phyloP scores from a whole-genome alignment of 2,888 invertebrate species.

The Desoria tigrina region DNA sequence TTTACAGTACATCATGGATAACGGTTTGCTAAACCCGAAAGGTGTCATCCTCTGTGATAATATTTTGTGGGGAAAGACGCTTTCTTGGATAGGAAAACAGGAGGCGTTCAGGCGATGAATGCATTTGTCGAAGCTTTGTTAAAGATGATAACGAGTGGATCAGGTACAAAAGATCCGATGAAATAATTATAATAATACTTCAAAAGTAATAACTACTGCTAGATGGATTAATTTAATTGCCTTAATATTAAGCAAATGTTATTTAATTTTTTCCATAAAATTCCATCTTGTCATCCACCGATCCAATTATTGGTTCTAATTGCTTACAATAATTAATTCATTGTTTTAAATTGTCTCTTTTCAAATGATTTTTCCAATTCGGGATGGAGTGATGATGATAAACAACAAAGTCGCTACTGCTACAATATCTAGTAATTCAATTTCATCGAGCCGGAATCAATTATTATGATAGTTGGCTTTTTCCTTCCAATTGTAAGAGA shows the following conservation, averaged over 20 bases:
- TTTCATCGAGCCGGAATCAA: no score
- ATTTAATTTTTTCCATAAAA: not conserved
- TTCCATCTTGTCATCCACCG: not conserved
- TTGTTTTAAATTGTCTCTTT: no score
- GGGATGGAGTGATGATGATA: slow-evolving; percentile 45
- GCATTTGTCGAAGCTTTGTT: slow-evolving; percentile 47
- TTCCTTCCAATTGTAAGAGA: no score
- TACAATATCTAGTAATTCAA: no score
- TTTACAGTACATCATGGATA: slow-evolving; percentile 49
- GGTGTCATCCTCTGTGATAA: slow-evolving; percentile 48
- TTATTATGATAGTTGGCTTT: no score
- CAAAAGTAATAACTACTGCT: no score
- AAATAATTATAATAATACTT: no score
- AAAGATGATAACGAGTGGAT: slow-evolving; percentile 38
- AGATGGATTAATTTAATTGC: not conserved
- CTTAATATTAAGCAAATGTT: slow-evolving; percentile 1
- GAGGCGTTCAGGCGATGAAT: slow-evolving; percentile 30
- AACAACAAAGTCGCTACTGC: slow-evolving; percentile 20
- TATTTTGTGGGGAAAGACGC: slow-evolving; percentile 39
- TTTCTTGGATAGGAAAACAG: slow-evolving; percentile 13
- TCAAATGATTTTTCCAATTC: slow-evolving; percentile 41
- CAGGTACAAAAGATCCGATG: slow-evolving; percentile 35
- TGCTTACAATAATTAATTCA: no score
- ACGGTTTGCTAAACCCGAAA: slow-evolving; percentile 29
- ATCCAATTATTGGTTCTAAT: no score